Conservation (phyloP, 2,113 vertebrate genomes). For the Cephalopterus ornatus region DNA sequence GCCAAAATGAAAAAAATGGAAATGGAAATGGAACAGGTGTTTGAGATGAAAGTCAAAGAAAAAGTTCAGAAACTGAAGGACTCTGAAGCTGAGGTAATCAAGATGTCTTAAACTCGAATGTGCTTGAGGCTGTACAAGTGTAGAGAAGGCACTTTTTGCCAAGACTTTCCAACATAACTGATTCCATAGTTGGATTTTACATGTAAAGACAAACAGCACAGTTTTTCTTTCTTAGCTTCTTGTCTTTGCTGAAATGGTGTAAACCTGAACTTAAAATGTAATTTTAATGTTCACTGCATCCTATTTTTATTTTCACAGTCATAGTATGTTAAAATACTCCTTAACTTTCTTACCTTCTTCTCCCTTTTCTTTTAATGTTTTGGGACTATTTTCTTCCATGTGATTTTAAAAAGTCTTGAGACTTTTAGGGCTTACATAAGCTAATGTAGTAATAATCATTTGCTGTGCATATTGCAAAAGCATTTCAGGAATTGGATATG, state of each 20-base stretch:
- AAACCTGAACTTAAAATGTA: not conserved
- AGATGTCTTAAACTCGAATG: not conserved
- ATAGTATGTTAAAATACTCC: not conserved
- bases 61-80: conserved; percentile 98
- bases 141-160: not conserved
- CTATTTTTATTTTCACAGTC: not conserved
- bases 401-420: not conserved
- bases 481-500: not conserved
- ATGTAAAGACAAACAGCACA: not conserved
- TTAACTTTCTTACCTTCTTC: not conserved
- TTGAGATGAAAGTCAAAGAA: conserved; percentile 99
- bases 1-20: conserved; percentile 99
- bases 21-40: conserved; percentile 99
- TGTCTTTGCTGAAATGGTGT: not conserved
- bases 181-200: not conserved
- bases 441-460: not conserved
- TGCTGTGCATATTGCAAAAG: not conserved
- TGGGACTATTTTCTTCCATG: not conserved
- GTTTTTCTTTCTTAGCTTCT: not conserved
- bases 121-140: not conserved
- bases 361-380: not conserved
- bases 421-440: not conserved
- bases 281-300: not conserved
- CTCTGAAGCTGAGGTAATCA: conserved; percentile 94
- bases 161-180: not conserved